Evolutionary conservation across 2,888 invertebrate species (phyloP).

Genomic region (Abrostola triplasia): DNA sequence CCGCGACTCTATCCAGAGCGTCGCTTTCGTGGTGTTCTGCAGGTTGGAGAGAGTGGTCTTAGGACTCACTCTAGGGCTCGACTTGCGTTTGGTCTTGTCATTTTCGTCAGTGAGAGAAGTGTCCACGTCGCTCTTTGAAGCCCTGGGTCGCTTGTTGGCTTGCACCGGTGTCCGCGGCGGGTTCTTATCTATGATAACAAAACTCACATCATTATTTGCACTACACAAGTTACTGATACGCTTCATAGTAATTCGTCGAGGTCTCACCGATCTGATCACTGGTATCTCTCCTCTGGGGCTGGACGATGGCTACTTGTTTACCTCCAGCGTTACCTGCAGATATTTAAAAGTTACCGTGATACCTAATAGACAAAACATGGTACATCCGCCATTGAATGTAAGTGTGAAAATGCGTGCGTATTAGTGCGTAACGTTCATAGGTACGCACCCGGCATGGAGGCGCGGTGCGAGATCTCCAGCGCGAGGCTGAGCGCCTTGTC

Average conservation of each 20-base stretch:
- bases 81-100: slow-evolving; percentile 38
- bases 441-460: slow-evolving; percentile 65
- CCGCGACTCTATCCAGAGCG: slow-evolving; percentile 78
- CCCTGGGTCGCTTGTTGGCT: slow-evolving; percentile 36
- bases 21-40: slow-evolving; percentile 69
- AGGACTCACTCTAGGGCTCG: slow-evolving; percentile 25
- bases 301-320: slow-evolving; percentile 84
- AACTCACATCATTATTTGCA: not conserved
- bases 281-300: slow-evolving; percentile 78
- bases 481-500: slow-evolving; percentile 56
- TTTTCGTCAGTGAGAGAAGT: slow-evolving; percentile 33
- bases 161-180: slow-evolving; percentile 22
- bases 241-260: not conserved
- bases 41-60: slow-evolving; percentile 17
- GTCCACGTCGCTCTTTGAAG: slow-evolving; percentile 41
- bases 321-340: slow-evolving; percentile 64
- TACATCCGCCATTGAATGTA: not conserved
- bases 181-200: slow-evolving; percentile 17
- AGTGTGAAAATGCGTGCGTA: not conserved
- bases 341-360: not conserved
- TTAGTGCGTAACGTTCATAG: not conserved
- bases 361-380: not conserved
- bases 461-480: slow-evolving; percentile 65
- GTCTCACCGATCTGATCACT: slow-evolving; percentile 66
- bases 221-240: not conserved